Evolutionary conservation across 2,888 invertebrate species (phyloP).

Genomic region (Lymantria dispar): DNA sequence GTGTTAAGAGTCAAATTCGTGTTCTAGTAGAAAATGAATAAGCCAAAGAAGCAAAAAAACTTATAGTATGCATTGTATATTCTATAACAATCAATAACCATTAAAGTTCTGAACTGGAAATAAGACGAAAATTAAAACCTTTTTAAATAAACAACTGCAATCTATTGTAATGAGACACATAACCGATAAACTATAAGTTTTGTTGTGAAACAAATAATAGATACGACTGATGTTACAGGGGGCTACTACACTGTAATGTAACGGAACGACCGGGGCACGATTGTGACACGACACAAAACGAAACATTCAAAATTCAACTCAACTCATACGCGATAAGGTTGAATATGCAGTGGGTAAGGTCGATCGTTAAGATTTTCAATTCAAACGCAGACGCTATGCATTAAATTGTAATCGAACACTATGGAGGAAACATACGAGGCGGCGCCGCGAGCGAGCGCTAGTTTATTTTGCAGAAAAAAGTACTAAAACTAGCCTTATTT

Average conservation of each 20-base stretch:
- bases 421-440: slow-evolving; percentile 36
- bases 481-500: slow-evolving; percentile 33
- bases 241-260: slow-evolving; percentile 58
- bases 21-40: no score
- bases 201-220: slow-evolving; percentile 55
- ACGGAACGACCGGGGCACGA: slow-evolving; percentile 59
- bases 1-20: no score
- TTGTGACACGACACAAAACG: slow-evolving; percentile 29
- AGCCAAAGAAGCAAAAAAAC: no score
- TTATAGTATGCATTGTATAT: no score
- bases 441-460: slow-evolving; percentile 28
- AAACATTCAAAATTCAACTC: slow-evolving; percentile 19
- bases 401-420: slow-evolving; percentile 82
- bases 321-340: slow-evolving; percentile 25
- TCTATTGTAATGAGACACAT: slow-evolving; percentile 44
- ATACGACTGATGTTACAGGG: slow-evolving; percentile 50
- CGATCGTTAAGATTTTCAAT: slow-evolving; percentile 60
- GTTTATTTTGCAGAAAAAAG: slow-evolving; percentile 35
- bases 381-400: slow-evolving; percentile 63
- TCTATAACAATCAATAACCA: background rate
- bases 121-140: slow-evolving; percentile 18
- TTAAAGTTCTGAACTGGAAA: slow-evolving; percentile 3
- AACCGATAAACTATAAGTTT: slow-evolving; percentile 52
- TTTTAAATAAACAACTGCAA: slow-evolving; percentile 28
- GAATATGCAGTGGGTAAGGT: slow-evolving; percentile 22